Evolutionary conservation across 2,113 vertebrate species (phyloP), one percentile per base, ranked within the genome.

Genomic region (Panthera tigris): DNA sequence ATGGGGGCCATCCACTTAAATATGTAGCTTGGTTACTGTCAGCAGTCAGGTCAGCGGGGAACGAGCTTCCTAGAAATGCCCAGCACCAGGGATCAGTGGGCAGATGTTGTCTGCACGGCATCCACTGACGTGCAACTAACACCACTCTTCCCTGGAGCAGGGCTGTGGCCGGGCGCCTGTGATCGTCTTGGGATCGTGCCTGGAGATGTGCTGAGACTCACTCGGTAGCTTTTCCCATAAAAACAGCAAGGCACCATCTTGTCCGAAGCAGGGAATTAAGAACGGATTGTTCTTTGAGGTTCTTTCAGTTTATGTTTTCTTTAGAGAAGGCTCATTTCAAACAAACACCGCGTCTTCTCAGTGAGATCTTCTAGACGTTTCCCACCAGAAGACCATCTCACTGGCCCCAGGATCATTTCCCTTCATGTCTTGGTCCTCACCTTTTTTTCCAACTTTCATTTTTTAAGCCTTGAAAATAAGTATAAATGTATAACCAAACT

Each of bases 111-210:
- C 27, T 48, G 4, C 31, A 0, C 2, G 6, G 4, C 2, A 15
- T 5, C 57, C 4, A 12, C 21, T 23, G 31, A 45, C 14, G 4
- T 15, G 74, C 14, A 45, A 3, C 3, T 48, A 9, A 15, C 4
- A 9, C 74, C 41, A 6, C 14, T 27, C 74, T 78, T 27, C 2
- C 7, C 14, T 15, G 7, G 4, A 11, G 8, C 25, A 14, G 63
- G 2, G 1, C 39, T 4, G 0, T 3, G 5, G 55, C 9, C 1
- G 23, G 2, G 7, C 0, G 0, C 19, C 50, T 5, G 0, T 5
- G 12, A 39, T 9, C 36, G 5, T 45, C 55, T 71, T 18, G 2
- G 18, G 18, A 18, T 19, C 5, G 0, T 9, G 7, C 52, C 13
- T 39, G 12, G 36, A 66, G 74, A 4, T 3, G 12, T 4, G n/a